phyloP scores from a whole-genome alignment of 2,888 invertebrate genomes.

The Apoda limacodes region DNA sequence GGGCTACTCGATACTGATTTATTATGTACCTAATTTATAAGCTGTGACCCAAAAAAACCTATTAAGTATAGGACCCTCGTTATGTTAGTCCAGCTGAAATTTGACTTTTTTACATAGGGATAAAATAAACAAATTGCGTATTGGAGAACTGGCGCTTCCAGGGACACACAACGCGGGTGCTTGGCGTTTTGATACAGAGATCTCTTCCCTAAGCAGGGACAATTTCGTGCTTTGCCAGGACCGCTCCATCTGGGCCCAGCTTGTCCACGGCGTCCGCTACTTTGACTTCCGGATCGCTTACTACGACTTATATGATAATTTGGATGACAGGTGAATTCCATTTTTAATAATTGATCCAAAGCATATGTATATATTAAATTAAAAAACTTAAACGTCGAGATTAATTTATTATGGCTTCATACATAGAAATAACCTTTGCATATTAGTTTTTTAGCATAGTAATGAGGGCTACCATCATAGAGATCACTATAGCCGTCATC shows the following conservation, averaged over 20 bases:
- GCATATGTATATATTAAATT: not conserved
- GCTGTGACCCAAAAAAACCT: too few relatives aligned
- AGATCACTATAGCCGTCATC: too few relatives aligned
- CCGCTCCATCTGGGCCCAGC: constrained; percentile 83
- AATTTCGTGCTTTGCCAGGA: constrained; percentile 74
- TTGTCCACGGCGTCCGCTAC: constrained; percentile 87
- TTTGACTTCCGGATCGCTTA: constrained; percentile 84
- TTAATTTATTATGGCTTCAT: too few relatives aligned
- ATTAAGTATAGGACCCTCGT: too few relatives aligned
- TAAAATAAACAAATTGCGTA: constrained; percentile 44
- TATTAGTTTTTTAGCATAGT: too few relatives aligned
- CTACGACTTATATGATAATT: constrained; percentile 52
- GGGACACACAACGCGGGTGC: constrained; percentile 69
- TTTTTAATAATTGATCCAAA: not conserved
- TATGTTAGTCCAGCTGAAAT: too few relatives aligned
- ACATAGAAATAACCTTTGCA: too few relatives aligned
- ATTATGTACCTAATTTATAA: too few relatives aligned
- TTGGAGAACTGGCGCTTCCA: constrained; percentile 59
- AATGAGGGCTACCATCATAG: too few relatives aligned
- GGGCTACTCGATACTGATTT: too few relatives aligned
- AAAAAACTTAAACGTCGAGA: too few relatives aligned
- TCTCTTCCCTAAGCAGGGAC: constrained; percentile 45
- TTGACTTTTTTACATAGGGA: too few relatives aligned
- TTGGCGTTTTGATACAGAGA: constrained; percentile 61
- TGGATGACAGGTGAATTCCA: constrained; percentile 43